A percentile compares a stretch with the other conserved stretches of the same genome.
Conservation (phyloP, 2,888 invertebrate genomes). For the Lasius platythorax region DNA sequence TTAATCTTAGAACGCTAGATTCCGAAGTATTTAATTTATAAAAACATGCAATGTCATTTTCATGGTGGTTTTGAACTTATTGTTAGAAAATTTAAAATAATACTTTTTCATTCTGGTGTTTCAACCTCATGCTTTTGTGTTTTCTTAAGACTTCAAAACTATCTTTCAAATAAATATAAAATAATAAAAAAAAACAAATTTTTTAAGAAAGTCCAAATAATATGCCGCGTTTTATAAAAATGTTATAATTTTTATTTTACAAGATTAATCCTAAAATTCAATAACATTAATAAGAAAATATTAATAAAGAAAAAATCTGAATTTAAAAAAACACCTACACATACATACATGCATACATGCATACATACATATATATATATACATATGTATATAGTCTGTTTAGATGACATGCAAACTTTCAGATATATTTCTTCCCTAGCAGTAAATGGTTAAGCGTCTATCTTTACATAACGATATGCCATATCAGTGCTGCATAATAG, state of each 20-base stretch:
- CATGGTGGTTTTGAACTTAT: not conserved
- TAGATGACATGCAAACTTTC: not conserved
- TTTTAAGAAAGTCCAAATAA: not conserved
- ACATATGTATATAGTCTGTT: too few species aligned
- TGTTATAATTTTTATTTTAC: not conserved
- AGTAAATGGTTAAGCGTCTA: not conserved
- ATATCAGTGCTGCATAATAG: conserved; percentile 1
- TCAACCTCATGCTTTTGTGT: not conserved
- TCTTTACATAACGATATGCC: conserved; percentile 1
- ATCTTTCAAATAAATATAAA: not conserved
- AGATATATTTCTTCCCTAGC: not conserved
- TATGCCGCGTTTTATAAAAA: not conserved
- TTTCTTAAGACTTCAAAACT: not conserved
- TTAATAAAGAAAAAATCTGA: not conserved
- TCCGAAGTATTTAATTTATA: not conserved
- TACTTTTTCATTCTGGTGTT: not conserved
- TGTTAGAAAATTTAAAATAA: not conserved
- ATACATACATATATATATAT: too few species aligned
- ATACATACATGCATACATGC: too few species aligned
- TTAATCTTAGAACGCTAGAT: not conserved
- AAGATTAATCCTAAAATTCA: not conserved
- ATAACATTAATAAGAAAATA: not conserved
- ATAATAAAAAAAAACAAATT: not conserved
- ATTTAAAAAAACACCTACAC: too few species aligned
- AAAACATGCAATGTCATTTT: not conserved